Conservation (phyloP, 2,113 vertebrate species). For the Amphilophus citrinellus region DNA sequence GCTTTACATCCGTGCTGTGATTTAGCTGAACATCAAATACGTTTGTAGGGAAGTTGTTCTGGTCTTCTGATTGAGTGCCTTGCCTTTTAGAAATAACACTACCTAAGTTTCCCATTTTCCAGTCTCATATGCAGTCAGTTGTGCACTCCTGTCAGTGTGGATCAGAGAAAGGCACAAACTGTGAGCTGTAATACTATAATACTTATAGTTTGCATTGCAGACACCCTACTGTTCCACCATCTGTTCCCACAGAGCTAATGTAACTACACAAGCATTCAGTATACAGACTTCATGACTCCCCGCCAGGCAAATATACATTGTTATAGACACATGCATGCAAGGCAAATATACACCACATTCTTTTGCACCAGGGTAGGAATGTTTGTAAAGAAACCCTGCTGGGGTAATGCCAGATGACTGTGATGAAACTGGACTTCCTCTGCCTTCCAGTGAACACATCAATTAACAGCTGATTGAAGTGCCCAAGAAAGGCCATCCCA, state of each 20-base stretch:
- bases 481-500: not conserved
- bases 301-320: conserved; percentile 67
- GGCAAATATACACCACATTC: conserved; percentile 61
- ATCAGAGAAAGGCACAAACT: conserved; percentile 16
- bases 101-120: not conserved
- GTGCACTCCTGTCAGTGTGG: not conserved
- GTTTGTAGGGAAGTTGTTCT: not conserved
- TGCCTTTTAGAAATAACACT: not conserved
- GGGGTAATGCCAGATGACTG: conserved; percentile 23
- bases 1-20: not conserved
- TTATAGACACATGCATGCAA: conserved; percentile 59
- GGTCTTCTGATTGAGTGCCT: conserved; percentile 11
- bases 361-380: conserved; percentile 42
- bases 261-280: conserved; percentile 40
- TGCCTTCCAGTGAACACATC: not conserved
- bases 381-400: conserved; percentile 49
- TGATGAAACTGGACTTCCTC: conserved; percentile 4
- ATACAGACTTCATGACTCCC: conserved; percentile 54
- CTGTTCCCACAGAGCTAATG: conserved; percentile 65
- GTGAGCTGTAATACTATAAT: conserved; percentile 37
- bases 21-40: conserved; percentile 9
- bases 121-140: not conserved
- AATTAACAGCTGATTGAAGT: not conserved
- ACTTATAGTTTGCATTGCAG: conserved; percentile 52
- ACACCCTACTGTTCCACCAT: conserved; percentile 57